Conservation (phyloP, 2,888 invertebrate genomes). For the Plagodis pulveraria region DNA sequence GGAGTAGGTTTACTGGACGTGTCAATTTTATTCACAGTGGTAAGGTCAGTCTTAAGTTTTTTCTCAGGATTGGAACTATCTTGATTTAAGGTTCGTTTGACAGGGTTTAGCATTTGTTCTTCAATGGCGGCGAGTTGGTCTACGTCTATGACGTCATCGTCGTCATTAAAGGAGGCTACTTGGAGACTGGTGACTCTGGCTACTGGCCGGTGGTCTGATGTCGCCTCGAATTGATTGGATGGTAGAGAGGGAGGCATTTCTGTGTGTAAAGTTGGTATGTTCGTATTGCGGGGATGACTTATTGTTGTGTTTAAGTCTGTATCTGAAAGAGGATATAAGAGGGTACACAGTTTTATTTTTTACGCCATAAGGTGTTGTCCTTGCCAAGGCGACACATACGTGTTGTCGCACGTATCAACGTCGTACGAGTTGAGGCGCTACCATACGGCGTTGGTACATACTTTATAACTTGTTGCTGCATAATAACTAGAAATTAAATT, state of each 20-base stretch:
- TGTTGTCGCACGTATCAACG: no score
- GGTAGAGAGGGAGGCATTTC: constrained; percentile 47
- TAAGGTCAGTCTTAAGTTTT: constrained; percentile 55
- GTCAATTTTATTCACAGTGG: constrained; percentile 2
- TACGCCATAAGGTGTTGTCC: no score
- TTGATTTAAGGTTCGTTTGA: constrained; percentile 52
- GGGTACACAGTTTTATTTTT: no score
- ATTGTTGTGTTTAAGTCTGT: constrained; percentile 47
- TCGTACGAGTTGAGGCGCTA: no score
- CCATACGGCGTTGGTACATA: no score
- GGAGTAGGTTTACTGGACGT: constrained; percentile 11
- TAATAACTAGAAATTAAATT: no score
- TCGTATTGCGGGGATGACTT: constrained; percentile 50
- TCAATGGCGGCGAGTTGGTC: constrained; percentile 69
- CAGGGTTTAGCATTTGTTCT: constrained; percentile 52
- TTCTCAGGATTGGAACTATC: constrained; percentile 56
- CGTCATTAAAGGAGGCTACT: constrained; percentile 48
- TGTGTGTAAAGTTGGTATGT: constrained; percentile 54
- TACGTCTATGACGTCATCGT: constrained; percentile 68
- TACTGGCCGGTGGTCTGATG: constrained; percentile 45
- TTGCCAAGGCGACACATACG: no score
- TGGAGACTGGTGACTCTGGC: constrained; percentile 56
- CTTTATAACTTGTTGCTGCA: no score
- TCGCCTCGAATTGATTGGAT: constrained; percentile 36
- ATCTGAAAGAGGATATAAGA: constrained; percentile 43